phyloP scores from a whole-genome alignment of 2,113 vertebrate genomes.

The Telmatochromis bifrenatus region DNA sequence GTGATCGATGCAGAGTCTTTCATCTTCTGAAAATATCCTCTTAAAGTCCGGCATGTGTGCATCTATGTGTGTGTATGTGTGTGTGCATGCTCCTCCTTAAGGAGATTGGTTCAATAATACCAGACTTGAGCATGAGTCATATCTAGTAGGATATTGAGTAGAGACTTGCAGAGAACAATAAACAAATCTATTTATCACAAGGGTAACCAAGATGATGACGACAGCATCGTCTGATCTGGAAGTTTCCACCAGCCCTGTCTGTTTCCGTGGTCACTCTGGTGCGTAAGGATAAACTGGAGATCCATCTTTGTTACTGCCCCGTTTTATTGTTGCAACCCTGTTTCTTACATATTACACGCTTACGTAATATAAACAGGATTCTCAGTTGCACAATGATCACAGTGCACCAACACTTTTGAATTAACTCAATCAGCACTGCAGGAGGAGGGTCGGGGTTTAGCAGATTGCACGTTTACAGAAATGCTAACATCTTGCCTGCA shows the following conservation, averaged over 20 bases:
- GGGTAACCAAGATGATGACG: background rate
- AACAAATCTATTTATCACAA: background rate
- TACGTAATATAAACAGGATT: background rate
- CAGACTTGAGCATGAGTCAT: background rate
- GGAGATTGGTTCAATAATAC: background rate
- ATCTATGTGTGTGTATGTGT: background rate
- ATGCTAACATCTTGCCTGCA: background rate
- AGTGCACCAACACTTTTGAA: background rate
- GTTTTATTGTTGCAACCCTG: background rate
- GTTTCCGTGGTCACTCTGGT: constrained; percentile 30
- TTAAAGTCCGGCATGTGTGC: background rate
- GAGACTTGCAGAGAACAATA: constrained; percentile 3
- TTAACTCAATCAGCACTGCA: background rate
- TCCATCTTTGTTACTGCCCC: background rate
- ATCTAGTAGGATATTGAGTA: constrained; percentile 21
- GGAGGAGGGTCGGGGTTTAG: background rate
- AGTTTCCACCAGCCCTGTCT: constrained; percentile 18
- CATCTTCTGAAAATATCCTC: background rate
- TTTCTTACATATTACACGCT: background rate
- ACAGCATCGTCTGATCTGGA: background rate
- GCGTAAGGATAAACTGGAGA: background rate
- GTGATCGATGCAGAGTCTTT: background rate
- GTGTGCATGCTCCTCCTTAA: background rate
- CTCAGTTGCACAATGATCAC: background rate
- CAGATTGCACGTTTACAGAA: background rate